Evolutionary conservation across 2,888 invertebrate genomes (phyloP).

Genomic region (Leucoma salicis): DNA sequence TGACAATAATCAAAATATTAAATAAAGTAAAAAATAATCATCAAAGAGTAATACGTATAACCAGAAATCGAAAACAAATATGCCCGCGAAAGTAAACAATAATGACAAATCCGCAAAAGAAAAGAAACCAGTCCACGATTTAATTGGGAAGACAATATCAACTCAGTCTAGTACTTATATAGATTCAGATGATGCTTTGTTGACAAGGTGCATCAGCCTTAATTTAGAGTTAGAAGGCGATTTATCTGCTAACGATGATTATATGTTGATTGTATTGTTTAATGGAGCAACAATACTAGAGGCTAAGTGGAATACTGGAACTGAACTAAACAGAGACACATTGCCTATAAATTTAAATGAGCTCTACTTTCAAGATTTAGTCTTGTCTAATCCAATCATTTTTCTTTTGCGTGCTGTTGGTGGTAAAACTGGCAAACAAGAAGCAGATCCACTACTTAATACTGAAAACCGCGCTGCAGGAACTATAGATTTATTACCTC

Average conservation of each 20-base stretch:
- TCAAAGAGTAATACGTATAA: not conserved
- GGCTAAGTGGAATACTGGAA: conserved; percentile 48
- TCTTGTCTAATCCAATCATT: conserved; percentile 58
- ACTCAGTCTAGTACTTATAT: not conserved
- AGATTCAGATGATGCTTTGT: conserved; percentile 9
- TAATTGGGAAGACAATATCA: not conserved
- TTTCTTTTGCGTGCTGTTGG: conserved; percentile 51
- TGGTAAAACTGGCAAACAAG: conserved; percentile 50
- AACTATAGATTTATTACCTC: conserved; percentile 61
- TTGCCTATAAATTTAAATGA: conserved; percentile 55
- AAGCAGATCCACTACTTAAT: conserved; percentile 56
- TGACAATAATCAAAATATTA: no score
- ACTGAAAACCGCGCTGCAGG: conserved; percentile 64
- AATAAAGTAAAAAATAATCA: no score
- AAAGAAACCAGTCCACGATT: not conserved
- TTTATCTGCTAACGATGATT: conserved; percentile 44
- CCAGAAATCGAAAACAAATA: no score
- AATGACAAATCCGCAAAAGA: not conserved
- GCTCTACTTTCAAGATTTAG: conserved; percentile 31
- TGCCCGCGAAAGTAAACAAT: not conserved
- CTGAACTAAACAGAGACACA: conserved; percentile 28
- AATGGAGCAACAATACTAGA: conserved; percentile 50
- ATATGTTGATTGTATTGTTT: conserved; percentile 46
- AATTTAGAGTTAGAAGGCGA: conserved; percentile 45
- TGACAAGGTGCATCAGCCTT: conserved; percentile 38